Evolutionary conservation across 2,797 vertebrate genomes (phyloP).

Genomic region (Orestias chungarensis): DNA sequence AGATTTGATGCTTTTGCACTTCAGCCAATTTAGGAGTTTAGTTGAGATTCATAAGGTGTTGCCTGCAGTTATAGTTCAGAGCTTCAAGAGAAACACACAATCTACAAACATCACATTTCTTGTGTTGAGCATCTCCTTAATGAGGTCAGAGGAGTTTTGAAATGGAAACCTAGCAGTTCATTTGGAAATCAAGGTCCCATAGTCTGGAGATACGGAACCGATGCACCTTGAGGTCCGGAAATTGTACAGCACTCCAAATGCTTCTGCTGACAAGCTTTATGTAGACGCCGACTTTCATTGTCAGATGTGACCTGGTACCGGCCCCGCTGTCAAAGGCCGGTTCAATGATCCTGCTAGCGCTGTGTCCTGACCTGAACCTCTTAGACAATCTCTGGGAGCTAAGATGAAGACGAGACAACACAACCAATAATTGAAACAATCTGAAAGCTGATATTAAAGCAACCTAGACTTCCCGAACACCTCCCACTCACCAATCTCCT

Average conservation of each 20-base stretch:
- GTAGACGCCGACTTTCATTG: neutral
- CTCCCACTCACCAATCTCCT: neutral
- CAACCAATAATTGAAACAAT: too few species aligned
- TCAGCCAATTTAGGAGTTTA: neutral
- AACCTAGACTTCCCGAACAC: too few species aligned
- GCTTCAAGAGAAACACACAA: too few species aligned
- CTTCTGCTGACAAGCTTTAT: neutral
- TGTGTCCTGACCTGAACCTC: neutral
- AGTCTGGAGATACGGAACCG: neutral
- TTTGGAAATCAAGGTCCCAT: neutral
- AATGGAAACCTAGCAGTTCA: neutral
- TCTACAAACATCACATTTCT: neutral
- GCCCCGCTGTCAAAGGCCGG: too few species aligned
- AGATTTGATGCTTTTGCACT: too few species aligned
- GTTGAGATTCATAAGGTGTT: neutral
- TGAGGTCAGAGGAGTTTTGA: neutral
- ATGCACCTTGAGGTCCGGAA: neutral
- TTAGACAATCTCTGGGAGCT: neutral
- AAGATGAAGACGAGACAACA: neutral
- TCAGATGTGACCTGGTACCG: neutral
- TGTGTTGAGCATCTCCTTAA: neutral
- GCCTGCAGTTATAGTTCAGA: neutral
- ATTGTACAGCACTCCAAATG: neutral
- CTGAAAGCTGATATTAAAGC: too few species aligned
- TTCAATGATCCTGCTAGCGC: neutral